Evolutionary conservation across 2,888 invertebrate species (phyloP), one percentile per base, ranked within the genome.

Genomic region (Ormyrus rosae): DNA sequence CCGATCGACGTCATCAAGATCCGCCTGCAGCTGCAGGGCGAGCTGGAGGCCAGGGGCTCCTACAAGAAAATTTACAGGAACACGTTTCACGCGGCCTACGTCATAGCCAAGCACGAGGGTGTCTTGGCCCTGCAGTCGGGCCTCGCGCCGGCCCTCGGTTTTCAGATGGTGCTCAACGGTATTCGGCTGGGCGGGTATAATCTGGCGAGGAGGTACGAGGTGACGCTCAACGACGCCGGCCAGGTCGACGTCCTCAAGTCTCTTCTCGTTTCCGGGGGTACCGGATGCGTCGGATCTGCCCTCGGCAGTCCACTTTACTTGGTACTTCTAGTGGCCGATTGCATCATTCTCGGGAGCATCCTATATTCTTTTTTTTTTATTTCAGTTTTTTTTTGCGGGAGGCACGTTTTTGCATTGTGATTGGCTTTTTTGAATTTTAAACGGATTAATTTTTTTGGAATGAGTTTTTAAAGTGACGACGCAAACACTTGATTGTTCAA

Each of bases 1-100:
- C 98, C 98, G 0, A 93, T 97, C 85, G 98, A 98, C 88, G 97
- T 98, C 2, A 91, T 97, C 11, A 98, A 98, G 91, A 97, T 96
- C 0, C 93, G 98, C n/a, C 94, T 98, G 86, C 98, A 98, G 88
- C 92, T 98, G n/a, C 98, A 98, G 89, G 96, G 96, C 0, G 96
- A 98, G 91, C 89, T 98, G 48, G 93, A 93, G 81, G 94, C 94
- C 0, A 93, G 93, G 61, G 97, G 97, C 0, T 91, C 94, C 0
- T 96, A 97, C 87, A 92, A 92, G 0, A 93, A 94, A 68, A 94
- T 94, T 81, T 96, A 96, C 86, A 94, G 93, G 83, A 96, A 95
- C 84, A 95, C 97, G 0, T 91, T 96, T 6, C 96, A 97, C 87
- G 97, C 96, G 0, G 93, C 95, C 74, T 94, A 94, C 84, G 93